Percentiles rank a stretch among this genome's conserved stretches.
Evolutionary conservation across 2,113 vertebrate species (phyloP).

Genomic region (Melierax canorus): DNA sequence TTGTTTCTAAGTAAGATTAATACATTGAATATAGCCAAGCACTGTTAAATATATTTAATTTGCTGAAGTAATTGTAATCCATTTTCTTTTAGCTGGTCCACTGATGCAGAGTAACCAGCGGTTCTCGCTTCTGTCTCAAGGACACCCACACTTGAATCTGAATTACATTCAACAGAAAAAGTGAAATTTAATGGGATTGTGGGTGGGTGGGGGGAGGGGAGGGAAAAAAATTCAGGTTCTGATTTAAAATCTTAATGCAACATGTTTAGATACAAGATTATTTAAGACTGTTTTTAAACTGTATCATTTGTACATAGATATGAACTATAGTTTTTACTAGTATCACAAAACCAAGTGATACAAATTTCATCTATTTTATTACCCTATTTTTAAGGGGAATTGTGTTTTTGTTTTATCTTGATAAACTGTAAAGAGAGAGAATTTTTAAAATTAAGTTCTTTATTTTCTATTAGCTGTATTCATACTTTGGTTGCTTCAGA

Average conservation of each 20-base stretch:
- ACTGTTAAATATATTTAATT: neutral
- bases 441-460: conserved; percentile 92
- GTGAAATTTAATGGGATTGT: conserved; percentile 74
- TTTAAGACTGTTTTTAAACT: conserved; percentile 90
- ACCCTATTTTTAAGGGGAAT: conserved; percentile 98
- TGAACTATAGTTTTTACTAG: conserved; percentile 91
- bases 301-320: conserved; percentile 98
- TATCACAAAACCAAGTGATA: conserved; percentile 97
- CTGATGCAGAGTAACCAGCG: conserved; percentile 87
- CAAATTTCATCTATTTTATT: conserved; percentile 99
- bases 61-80: conserved; percentile 70
- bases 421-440: conserved; percentile 90
- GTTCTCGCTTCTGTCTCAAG: conserved; percentile 88
- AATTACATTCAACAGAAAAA: conserved; percentile 98
- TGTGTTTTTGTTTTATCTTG: conserved; percentile 95
- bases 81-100: conserved; percentile 82
- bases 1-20: neutral
- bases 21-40: conserved; percentile 4
- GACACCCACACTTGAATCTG: conserved; percentile 87
- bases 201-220: conserved; percentile 22
- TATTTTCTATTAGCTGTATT: conserved; percentile 99
- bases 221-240: conserved; percentile 75
- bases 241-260: conserved; percentile 77
- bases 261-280: conserved; percentile 79
- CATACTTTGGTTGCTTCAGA: conserved; percentile 93